Conservation (phyloP, 2,888 invertebrate genomes). For the Amblyjoppa proteus region DNA sequence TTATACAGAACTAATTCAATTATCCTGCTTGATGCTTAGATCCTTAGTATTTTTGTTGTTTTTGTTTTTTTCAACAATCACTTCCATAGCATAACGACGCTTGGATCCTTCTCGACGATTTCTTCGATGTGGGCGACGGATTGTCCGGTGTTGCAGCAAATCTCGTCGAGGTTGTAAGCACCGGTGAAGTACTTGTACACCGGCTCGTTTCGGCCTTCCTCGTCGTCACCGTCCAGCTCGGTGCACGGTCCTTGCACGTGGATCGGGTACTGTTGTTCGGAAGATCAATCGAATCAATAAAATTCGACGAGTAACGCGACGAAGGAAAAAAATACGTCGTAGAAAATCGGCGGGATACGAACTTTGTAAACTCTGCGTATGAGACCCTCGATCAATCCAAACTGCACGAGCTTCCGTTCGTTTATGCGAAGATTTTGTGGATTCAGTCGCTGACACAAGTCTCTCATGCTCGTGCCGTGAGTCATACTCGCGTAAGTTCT, state of each 20-base stretch:
- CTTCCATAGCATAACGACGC: constrained; percentile 93
- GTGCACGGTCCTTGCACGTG: constrained; percentile 75
- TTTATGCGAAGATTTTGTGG: constrained; percentile 92
- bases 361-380: constrained; percentile 93
- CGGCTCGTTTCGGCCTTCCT: constrained; percentile 82
- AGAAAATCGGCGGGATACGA: constrained; percentile 33
- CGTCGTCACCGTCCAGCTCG: constrained; percentile 70
- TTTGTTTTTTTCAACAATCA: constrained; percentile 79
- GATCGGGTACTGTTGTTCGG: constrained; percentile 81
- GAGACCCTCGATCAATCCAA: constrained; percentile 94
- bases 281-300: constrained; percentile 22
- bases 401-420: constrained; percentile 93
- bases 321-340: not conserved
- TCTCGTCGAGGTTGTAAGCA: constrained; percentile 93
- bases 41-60: not conserved
- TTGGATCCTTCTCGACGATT: constrained; percentile 93
- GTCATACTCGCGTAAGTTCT: constrained; percentile 92
- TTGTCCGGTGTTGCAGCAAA: constrained; percentile 94
- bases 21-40: constrained; percentile 43
- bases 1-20: constrained; percentile 25
- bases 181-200: constrained; percentile 91
- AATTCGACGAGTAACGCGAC: constrained; percentile 10
- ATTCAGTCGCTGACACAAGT: constrained; percentile 90
- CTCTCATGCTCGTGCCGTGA: constrained; percentile 91
- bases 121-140: constrained; percentile 92